Evolutionary conservation across 1,140 invertebrate genomes (phyloP).

Genomic region (Heliconius melpomene): DNA sequence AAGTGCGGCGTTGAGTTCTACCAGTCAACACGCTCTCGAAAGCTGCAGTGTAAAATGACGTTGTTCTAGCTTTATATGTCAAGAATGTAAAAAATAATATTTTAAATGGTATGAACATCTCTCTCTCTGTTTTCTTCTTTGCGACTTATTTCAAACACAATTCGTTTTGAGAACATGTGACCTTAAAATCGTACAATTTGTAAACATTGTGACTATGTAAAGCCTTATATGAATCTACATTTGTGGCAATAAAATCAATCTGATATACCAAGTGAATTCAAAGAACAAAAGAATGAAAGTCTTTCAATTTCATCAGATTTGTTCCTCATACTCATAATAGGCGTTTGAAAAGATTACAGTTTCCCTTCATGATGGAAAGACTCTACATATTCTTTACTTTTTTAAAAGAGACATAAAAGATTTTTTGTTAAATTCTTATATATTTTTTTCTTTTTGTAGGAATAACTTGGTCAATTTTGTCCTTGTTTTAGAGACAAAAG

Average conservation of each 20-base stretch:
- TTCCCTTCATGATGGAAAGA: no score
- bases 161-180: neutral
- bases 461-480: neutral
- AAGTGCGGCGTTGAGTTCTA: neutral
- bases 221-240: neutral
- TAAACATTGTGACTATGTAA: neutral
- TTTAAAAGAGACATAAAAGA: no score
- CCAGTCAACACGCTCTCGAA: neutral
- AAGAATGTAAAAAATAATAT: no score
- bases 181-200: neutral
- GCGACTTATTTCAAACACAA: neutral
- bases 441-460: no score
- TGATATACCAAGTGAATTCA: neutral
- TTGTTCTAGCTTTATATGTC: no score
- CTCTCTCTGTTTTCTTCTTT: neutral
- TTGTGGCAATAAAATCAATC: neutral
- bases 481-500: neutral
- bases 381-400: no score
- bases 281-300: neutral
- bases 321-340: no score
- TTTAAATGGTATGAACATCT: no score
- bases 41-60: neutral
- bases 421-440: no score
- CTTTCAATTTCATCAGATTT: neutral
- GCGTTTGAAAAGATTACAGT: no score